phyloP scores from a whole-genome alignment of 2,797 vertebrate genomes.

The Octomys mimax region DNA sequence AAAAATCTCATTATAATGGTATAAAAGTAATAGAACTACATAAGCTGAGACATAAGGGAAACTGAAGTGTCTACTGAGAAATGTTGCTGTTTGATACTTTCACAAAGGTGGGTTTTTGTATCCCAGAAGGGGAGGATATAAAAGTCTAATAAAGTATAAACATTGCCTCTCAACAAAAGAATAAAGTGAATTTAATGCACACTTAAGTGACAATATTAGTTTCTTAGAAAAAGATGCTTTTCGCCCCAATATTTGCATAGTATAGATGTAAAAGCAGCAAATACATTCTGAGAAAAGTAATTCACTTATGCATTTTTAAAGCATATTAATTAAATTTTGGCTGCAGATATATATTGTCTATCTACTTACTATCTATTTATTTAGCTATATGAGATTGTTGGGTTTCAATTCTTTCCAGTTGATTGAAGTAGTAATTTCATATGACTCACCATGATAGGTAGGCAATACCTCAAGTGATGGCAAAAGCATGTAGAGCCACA shows the following conservation, averaged over 20 bases:
- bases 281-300: slow-evolving; percentile 17
- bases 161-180: background rate
- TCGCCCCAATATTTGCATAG: background rate
- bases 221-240: background rate
- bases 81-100: background rate
- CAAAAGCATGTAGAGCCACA: background rate
- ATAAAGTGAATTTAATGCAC: background rate
- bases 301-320: background rate
- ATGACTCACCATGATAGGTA: background rate
- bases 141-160: background rate
- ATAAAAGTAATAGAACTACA: slow-evolving; percentile 11
- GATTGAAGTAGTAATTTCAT: background rate
- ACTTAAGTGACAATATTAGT: background rate
- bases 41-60: background rate
- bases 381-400: background rate
- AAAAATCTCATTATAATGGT: background rate
- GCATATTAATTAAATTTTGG: background rate
- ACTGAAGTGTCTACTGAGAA: background rate
- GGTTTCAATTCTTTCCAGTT: background rate
- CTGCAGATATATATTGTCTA: background rate
- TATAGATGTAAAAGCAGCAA: background rate
- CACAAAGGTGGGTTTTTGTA: background rate
- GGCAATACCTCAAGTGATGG: background rate
- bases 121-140: background rate
- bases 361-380: background rate